Evolutionary conservation across 1,140 invertebrate species (phyloP), one percentile per base, ranked within the genome.

Genomic region (Neodiprion virginianus): DNA sequence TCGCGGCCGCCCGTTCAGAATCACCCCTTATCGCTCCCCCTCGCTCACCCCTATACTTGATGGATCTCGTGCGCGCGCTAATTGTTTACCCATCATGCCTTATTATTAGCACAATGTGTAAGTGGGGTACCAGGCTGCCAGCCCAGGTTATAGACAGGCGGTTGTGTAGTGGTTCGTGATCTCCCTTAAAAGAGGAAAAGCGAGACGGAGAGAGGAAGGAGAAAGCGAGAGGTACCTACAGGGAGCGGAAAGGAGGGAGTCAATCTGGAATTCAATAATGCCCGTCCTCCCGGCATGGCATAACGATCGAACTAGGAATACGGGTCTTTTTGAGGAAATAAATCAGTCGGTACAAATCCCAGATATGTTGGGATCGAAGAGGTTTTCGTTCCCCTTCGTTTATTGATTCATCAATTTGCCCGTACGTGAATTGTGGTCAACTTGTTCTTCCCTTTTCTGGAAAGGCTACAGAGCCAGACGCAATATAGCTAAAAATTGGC

Each of bases 11-110:
- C 67, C 53, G 53, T 9, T 61, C 53, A 61, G 53, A 61, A 49
- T 74, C 72, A 67, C 61, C 71, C 47, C 40, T 21, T 17, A 14
- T 69, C 67, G 12, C 40, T 21, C 14, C 12, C 67, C 61, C 61
- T 14, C 61, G 7, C 12, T 14, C 61, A 65, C 61, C 61, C 61
- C 17, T 21, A 65, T 23, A 69, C 67, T 69, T 61, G 69, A 61
- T 17, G 53, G 53, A 61, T 61, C 53, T 61, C 53, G 53, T 61
- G 74, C 71, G 68, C 74, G 78, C 73, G 69, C 69, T 77, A 76
- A 79, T 79, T 82, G 76, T 81, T 80, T 76, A 53, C 72, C 74
- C 76, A 77, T 75, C 67, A 47, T 77, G 17, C 74, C 75, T 81
- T 79, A 77, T 77, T 81, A 82, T 82, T 79, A 77, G 75, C 71